Evolutionary conservation across 1,140 invertebrate genomes (phyloP).

Genomic region (Manduca sexta): DNA sequence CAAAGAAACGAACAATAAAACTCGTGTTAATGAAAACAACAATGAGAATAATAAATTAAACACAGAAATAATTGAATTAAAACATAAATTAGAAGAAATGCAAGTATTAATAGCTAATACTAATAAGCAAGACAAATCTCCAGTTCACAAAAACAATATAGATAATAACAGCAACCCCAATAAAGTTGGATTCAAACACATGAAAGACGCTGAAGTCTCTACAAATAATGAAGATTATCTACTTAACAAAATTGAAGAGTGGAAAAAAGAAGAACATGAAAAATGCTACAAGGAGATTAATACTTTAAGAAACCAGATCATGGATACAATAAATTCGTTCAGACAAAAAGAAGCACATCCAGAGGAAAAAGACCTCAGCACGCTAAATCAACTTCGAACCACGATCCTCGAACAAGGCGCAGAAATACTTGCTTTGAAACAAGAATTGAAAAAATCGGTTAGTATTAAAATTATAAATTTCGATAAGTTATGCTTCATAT

Average conservation of each 20-base stretch:
- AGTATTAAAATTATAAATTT: constrained; percentile 10
- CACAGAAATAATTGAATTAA: constrained; percentile 63
- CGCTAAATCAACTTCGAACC: constrained; percentile 46
- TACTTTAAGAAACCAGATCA: constrained; percentile 50
- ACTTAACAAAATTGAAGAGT: constrained; percentile 57
- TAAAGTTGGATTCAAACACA: constrained; percentile 20
- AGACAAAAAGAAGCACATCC: constrained; percentile 41
- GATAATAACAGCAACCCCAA: constrained; percentile 6
- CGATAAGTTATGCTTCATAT: too few relatives aligned
- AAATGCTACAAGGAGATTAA: constrained; percentile 66
- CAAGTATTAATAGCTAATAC: constrained; percentile 32
- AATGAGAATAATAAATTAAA: constrained; percentile 55
- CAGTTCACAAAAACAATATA: constrained; percentile 6
- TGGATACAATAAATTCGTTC: constrained; percentile 42
- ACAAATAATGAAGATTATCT: constrained; percentile 47
- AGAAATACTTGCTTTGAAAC: constrained; percentile 49
- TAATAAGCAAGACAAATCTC: constrained; percentile 13
- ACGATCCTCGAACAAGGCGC: constrained; percentile 53
- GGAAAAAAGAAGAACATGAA: constrained; percentile 61
- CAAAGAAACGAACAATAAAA: constrained; percentile 29
- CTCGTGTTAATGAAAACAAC: background rate
- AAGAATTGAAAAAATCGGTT: constrained; percentile 43
- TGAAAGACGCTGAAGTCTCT: constrained; percentile 50
- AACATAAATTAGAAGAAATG: constrained; percentile 57
- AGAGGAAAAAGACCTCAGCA: constrained; percentile 39